Percentiles rank a stretch among this genome's conserved stretches.
These are phyloP conservation scores for Oncorhynchus masou DNA, from an alignment of 2,113 vertebrate genomes.

Conservation along the genomic window DNA sequence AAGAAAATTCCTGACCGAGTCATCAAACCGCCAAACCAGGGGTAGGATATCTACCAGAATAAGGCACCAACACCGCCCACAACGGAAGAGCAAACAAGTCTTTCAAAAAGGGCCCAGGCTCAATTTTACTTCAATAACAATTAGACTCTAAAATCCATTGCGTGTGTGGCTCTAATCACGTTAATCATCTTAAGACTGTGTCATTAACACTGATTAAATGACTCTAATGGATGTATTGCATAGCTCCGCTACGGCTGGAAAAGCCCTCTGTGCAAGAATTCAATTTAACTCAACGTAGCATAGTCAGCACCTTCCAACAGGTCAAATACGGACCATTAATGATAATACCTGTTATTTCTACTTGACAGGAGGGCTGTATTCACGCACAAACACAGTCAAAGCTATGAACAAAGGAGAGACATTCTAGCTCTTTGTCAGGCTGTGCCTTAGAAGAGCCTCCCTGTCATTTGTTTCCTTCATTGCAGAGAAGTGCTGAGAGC, in stretches of 20 bases:
- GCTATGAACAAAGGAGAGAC: too few species aligned
- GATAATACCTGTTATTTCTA: too few species aligned
- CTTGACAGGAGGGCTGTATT: not conserved
- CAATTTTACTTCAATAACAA: too few species aligned
- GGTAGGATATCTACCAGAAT: not conserved
- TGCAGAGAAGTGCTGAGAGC: constrained; percentile 5
- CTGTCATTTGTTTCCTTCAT: too few species aligned
- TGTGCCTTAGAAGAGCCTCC: too few species aligned
- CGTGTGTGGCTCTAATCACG: not conserved
- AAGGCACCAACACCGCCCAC: not conserved
- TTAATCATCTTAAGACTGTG: not conserved
- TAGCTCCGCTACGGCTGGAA: not conserved
- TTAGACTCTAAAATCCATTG: not conserved
- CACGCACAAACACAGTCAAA: not conserved
- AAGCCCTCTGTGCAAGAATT: not conserved
- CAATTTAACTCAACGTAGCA: not conserved
- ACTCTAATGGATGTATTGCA: not conserved
- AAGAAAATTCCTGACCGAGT: not conserved
- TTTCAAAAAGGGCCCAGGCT: too few species aligned
- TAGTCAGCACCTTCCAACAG: constrained; percentile 3
- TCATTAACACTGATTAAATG: constrained; percentile 10
- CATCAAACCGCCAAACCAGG: not conserved
- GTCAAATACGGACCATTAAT: too few species aligned
- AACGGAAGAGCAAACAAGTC: not conserved
- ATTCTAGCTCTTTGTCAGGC: too few species aligned